Percentiles rank a stretch among this genome's conserved stretches.
These are phyloP conservation scores for Drosophila mayri DNA, from an alignment of 1,140 invertebrate species.

Conservation along the genomic window DNA sequence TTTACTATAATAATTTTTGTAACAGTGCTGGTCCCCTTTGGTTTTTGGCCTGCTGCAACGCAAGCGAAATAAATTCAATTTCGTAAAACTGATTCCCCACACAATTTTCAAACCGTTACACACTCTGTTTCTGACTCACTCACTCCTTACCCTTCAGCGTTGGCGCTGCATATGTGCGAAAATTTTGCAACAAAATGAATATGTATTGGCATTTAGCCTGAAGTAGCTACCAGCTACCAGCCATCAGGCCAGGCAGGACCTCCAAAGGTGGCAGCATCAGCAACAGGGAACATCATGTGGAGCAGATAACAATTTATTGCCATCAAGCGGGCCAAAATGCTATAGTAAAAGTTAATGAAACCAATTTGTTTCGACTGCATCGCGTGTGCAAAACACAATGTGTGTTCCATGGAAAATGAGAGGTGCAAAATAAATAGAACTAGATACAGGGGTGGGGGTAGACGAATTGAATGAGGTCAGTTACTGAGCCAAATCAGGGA, in stretches of 20 bases:
- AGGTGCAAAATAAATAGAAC: slow-evolving; percentile 33
- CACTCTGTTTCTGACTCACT: slow-evolving; percentile 10
- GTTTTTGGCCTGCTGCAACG: slow-evolving; percentile 49
- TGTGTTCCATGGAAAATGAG: slow-evolving; percentile 2
- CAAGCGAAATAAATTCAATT: slow-evolving; percentile 82
- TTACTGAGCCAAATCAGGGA: slow-evolving; percentile 20
- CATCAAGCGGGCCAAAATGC: slow-evolving; percentile 74
- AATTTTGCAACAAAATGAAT: slow-evolving; percentile 78
- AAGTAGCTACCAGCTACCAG: slow-evolving; percentile 67
- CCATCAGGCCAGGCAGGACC: slow-evolving; percentile 20
- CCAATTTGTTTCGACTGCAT: slow-evolving; percentile 73
- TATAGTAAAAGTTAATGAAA: slow-evolving; percentile 83
- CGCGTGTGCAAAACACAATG: slow-evolving; percentile 32
- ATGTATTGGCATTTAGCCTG: slow-evolving; percentile 81
- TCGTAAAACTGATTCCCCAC: slow-evolving; percentile 81
- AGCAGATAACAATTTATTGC: slow-evolving; percentile 79
- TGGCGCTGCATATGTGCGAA: slow-evolving; percentile 77
- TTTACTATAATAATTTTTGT: background rate
- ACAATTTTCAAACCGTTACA: slow-evolving; percentile 63
- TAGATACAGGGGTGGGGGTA: background rate
- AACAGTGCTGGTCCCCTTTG: slow-evolving; percentile 57
- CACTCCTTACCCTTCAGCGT: slow-evolving; percentile 28
- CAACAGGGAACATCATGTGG: slow-evolving; percentile 48
- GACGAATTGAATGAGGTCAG: slow-evolving; percentile 29
- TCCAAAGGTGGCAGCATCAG: slow-evolving; percentile 40